Conservation (phyloP, 2,113 vertebrate genomes). For the Montifringilla adamsi region DNA sequence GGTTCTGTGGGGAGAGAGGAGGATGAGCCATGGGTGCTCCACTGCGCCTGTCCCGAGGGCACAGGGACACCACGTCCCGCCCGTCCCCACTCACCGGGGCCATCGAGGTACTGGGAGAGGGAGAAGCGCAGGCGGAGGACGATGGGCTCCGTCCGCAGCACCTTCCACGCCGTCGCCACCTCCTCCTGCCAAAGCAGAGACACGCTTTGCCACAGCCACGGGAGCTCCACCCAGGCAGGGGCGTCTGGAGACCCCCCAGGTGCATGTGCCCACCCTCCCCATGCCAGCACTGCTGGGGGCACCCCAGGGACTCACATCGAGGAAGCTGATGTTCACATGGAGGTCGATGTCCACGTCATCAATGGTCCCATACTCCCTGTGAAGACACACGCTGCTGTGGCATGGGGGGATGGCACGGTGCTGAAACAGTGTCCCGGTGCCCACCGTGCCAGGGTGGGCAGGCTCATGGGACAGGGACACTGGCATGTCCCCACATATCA, state of each 20-base stretch:
- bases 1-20: constrained; percentile 79
- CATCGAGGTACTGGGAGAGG: constrained; percentile 98
- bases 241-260: accelerated
- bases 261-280: accelerated
- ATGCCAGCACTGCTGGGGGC: accelerated
- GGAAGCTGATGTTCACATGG: constrained; percentile 95
- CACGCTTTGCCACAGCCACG: accelerated
- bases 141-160: constrained; percentile 95
- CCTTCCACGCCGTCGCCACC: constrained; percentile 98
- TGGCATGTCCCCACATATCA: accelerated
- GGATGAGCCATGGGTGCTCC: accelerated
- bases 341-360: constrained; percentile 98
- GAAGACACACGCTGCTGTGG: not conserved
- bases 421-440: accelerated
- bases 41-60: accelerated
- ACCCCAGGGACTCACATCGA: constrained; percentile 84
- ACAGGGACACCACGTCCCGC: not conserved
- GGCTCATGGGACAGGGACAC: accelerated
- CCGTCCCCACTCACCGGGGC: constrained; percentile 84
- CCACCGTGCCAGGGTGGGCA: accelerated
- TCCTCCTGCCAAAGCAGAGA: constrained; percentile 84
- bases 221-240: not conserved
- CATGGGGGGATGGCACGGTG: accelerated
- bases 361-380: constrained; percentile 96
- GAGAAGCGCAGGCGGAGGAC: constrained; percentile 95